Percentiles rank a stretch among this genome's conserved stretches.
These are phyloP conservation scores for Gnatocerus cornutus DNA, from an alignment of 2,888 invertebrate genomes.

Conservation along the genomic window DNA sequence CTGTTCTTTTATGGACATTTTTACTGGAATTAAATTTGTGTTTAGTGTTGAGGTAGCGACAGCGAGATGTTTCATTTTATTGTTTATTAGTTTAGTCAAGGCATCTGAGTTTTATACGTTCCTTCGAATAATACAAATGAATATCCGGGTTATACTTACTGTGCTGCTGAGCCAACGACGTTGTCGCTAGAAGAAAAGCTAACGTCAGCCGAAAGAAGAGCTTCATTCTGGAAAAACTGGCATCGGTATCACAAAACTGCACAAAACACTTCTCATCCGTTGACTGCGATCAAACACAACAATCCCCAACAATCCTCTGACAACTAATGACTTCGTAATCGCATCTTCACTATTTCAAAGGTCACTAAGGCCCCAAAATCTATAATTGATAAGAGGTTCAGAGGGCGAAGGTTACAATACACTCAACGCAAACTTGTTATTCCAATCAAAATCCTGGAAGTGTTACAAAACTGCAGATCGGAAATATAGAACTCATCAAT, in stretches of 20 bases:
- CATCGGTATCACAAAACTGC: slow-evolving; percentile 48
- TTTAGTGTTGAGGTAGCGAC: slow-evolving; percentile 54
- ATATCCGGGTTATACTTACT: slow-evolving; percentile 55
- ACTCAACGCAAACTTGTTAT: slow-evolving; percentile 17
- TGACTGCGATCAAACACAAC: slow-evolving; percentile 28
- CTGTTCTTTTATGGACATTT: slow-evolving; percentile 53
- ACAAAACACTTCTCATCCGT: slow-evolving; percentile 43
- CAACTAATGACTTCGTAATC: slow-evolving; percentile 49
- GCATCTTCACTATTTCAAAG: slow-evolving; percentile 58
- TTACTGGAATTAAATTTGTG: slow-evolving; percentile 55
- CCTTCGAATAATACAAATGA: slow-evolving; percentile 53
- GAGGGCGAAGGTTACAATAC: slow-evolving; percentile 55
- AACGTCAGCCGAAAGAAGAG: slow-evolving; percentile 52
- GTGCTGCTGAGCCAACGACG: slow-evolving; percentile 54
- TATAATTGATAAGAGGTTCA: slow-evolving; percentile 60
- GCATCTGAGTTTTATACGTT: slow-evolving; percentile 51
- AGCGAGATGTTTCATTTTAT: slow-evolving; percentile 56
- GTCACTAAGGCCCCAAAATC: slow-evolving; percentile 58
- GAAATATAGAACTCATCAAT: not conserved
- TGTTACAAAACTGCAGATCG: not conserved
- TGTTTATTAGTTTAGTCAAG: slow-evolving; percentile 56
- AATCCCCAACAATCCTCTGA: slow-evolving; percentile 21
- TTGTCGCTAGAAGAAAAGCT: slow-evolving; percentile 52
- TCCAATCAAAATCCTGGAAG: slow-evolving; percentile 14
- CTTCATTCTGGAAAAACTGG: slow-evolving; percentile 54